These are phyloP conservation scores for Acinonyx jubatus DNA, from an alignment of 2,113 vertebrate genomes.

Conservation along the genomic window DNA sequence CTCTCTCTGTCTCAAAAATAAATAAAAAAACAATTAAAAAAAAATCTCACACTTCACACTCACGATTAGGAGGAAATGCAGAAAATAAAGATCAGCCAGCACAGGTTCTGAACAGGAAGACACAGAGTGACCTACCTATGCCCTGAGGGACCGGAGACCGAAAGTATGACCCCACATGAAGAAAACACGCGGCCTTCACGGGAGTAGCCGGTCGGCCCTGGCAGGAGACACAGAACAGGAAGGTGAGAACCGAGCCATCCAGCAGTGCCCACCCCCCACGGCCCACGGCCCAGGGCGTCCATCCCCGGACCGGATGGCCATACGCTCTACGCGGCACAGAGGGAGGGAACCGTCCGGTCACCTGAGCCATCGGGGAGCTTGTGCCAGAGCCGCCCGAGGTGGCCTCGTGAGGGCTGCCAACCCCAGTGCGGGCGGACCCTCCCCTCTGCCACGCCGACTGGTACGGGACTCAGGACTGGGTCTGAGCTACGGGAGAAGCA, in stretches of 20 bases:
- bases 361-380: too few relatives aligned
- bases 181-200: rapidly evolving
- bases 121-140: rapidly evolving
- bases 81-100: rapidly evolving
- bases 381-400: too few relatives aligned
- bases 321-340: too few relatives aligned
- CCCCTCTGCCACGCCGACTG: not conserved
- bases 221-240: not conserved
- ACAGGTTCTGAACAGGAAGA: rapidly evolving
- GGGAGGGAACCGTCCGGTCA: too few relatives aligned
- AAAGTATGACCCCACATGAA: too few relatives aligned
- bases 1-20: too few relatives aligned
- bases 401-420: too few relatives aligned
- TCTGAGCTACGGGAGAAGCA: not conserved
- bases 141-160: rapidly evolving
- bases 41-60: not conserved
- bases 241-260: rapidly evolving
- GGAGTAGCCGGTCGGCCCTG: rapidly evolving
- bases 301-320: too few relatives aligned
- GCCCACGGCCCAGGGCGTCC: not conserved
- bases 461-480: not conserved
- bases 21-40: too few relatives aligned
- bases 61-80: not conserved
- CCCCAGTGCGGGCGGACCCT: not conserved
- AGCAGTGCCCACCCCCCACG: not conserved